These are phyloP conservation scores for Syngnathus scovelli DNA, from an alignment of 2,113 vertebrate species.

Conservation along the genomic window DNA sequence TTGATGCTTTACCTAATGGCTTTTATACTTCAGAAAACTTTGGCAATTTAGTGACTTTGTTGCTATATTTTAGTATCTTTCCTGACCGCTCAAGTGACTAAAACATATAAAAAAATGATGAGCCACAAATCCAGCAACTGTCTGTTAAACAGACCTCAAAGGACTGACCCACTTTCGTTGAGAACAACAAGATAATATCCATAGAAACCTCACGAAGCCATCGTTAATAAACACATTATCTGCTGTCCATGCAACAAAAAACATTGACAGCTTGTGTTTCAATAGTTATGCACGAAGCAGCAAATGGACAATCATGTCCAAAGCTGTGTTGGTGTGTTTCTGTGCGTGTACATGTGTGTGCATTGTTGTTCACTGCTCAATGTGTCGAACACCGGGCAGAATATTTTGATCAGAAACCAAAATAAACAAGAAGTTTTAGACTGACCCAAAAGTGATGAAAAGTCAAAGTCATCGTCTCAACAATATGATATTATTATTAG, in stretches of 20 bases:
- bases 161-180: conserved; percentile 20
- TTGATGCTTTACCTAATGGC: not conserved
- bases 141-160: conserved; percentile 3
- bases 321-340: not conserved
- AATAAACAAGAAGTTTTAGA: not conserved
- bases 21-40: not conserved
- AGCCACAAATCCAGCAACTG: not conserved
- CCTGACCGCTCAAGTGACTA: no score
- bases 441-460: not conserved
- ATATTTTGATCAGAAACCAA: not conserved
- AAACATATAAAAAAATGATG: not conserved
- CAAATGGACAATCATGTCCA: not conserved
- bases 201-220: conserved; percentile 4
- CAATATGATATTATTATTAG: conserved; percentile 1
- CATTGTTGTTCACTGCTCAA: no score
- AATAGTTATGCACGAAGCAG: not conserved
- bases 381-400: no score
- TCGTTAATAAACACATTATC: not conserved
- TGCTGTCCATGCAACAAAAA: not conserved
- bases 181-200: conserved; percentile 7
- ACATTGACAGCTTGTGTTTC: conserved; percentile 6
- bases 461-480: not conserved
- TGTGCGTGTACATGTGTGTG: no score
- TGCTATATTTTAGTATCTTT: no score
- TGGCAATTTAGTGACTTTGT: not conserved